Evolutionary conservation across 2,888 invertebrate genomes (phyloP).

Genomic region (Dolomedes plantarius): DNA sequence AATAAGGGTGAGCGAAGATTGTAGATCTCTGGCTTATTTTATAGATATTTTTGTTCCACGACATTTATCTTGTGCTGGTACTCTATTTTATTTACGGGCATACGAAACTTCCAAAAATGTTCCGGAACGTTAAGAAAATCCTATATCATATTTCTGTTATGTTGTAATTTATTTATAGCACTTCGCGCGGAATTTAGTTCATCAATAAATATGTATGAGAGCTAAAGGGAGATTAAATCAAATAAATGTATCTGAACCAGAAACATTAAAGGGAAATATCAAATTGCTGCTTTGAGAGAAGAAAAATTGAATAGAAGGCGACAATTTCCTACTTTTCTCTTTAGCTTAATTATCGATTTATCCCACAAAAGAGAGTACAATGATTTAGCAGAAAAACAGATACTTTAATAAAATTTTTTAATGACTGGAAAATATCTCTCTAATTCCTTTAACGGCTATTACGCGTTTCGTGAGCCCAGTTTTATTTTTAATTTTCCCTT

Average conservation of each 20-base stretch:
- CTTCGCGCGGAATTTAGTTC: neutral
- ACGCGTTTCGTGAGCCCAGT: neutral
- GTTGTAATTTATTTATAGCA: neutral
- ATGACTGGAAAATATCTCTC: neutral
- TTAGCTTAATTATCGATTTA: neutral
- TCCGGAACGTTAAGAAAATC: neutral
- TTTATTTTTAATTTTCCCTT: neutral
- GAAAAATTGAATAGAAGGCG: neutral
- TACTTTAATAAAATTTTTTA: slow-evolving; percentile 12
- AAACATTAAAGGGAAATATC: neutral
- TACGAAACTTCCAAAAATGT: neutral
- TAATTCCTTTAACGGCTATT: slow-evolving; percentile 30
- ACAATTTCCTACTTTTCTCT: neutral
- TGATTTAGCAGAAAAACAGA: neutral
- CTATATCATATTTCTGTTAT: neutral
- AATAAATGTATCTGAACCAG: no score
- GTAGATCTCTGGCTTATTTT: neutral
- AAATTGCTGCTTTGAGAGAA: neutral
- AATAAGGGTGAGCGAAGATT: no score
- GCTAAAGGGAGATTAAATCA: no score
- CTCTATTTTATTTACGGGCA: neutral
- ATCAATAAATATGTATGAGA: no score
- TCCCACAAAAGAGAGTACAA: neutral
- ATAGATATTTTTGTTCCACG: neutral
- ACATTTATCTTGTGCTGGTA: neutral